Evolutionary conservation across 2,113 vertebrate species (phyloP).

Genomic region (Triplophysa siluroides): DNA sequence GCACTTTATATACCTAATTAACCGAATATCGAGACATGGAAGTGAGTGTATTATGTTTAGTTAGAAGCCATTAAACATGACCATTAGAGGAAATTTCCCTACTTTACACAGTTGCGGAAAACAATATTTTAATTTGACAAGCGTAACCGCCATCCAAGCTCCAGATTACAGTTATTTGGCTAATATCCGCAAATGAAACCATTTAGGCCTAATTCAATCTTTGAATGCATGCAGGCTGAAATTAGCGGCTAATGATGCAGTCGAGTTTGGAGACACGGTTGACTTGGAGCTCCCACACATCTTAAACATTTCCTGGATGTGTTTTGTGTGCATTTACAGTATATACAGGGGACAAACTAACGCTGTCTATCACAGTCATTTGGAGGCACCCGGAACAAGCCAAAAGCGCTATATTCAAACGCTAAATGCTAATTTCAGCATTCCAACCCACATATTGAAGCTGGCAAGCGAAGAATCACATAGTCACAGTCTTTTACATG

Average conservation of each 20-base stretch:
- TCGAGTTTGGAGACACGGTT: constrained; percentile 33
- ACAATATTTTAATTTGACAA: neutral
- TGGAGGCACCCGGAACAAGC: constrained; percentile 47
- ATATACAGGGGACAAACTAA: constrained; percentile 29
- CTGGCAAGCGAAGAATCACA: constrained; percentile 12
- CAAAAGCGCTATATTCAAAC: neutral
- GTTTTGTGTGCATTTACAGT: neutral
- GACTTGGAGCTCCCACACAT: constrained; percentile 23
- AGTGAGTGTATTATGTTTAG: neutral
- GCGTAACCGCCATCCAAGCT: constrained; percentile 7
- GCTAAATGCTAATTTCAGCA: constrained; percentile 38
- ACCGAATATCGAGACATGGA: too few species aligned
- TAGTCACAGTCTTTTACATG: constrained; percentile 7
- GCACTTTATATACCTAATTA: too few species aligned
- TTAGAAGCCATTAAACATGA: neutral
- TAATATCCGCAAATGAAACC: constrained; percentile 37
- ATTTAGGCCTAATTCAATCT: constrained; percentile 49
- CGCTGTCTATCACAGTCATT: constrained; percentile 21
- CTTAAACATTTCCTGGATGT: neutral
- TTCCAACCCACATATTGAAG: constrained; percentile 38
- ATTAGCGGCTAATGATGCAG: constrained; percentile 48
- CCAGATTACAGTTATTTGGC: constrained; percentile 34
- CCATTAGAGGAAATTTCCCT: neutral
- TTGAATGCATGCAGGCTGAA: constrained; percentile 42
- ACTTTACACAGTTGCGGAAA: neutral